Evolutionary conservation across 2,113 vertebrate genomes (phyloP), one percentile per base, ranked within the genome.

Genomic region (Cinclus mexicanus): DNA sequence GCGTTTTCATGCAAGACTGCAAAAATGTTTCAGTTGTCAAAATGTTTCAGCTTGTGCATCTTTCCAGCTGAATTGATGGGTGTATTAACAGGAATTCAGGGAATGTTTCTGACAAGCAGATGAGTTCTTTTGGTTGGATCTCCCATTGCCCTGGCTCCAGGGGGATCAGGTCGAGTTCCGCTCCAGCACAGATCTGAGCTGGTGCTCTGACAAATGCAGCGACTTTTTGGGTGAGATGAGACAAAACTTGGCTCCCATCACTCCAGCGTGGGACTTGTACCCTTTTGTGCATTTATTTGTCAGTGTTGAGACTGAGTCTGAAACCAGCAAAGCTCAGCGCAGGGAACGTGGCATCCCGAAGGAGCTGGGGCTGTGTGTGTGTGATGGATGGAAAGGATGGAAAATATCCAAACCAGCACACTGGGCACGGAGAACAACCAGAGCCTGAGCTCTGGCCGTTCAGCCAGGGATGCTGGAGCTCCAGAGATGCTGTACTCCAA

Each of bases 21-120:
- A 41, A 57, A 94, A 92, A 89, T 7, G 23, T 31, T 91, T 87
- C 76, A 74, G 13, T 71, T 94, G 91, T 92, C 96, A 95, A 92
- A 96, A 93, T 26, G 83, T 95, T 92, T 87, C 94, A 91, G 55
- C 68, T 31, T 55, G 53, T 42, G 33, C 55, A 35, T 86, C 46
- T 35, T 90, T 68, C 46, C 76, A 76, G 12, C 57, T 79, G 91
- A 90, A 71, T 6, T 56, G 87, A 88, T 37, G 86, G 50, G 24
- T 37, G 83, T 55, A 65, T 83, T 89, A 95, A 14, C 24, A 57
- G 87, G 64, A 65, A 80, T 33, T 81, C 46, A 41, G 20, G 23
- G 71, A 65, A 77, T 8, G n/a, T 25, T 92, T 47, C 93, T 95
- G 76, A 89, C 86, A 95, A 18, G 11, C 63, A 49, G 41, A 68